Conservation (phyloP, 2,113 vertebrate species). For the Natator depressus region DNA sequence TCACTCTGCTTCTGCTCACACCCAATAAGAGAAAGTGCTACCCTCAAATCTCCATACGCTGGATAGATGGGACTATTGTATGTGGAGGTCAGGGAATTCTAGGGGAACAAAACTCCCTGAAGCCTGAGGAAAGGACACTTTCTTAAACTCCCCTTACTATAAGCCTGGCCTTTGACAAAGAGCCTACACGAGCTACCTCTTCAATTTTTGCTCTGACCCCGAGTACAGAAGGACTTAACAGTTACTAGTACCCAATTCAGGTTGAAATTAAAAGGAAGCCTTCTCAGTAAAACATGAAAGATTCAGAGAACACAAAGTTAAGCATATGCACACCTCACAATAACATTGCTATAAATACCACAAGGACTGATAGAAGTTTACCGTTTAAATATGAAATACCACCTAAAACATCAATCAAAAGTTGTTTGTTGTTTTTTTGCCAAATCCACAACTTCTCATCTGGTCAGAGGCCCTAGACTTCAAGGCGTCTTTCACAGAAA, state of each 20-base stretch:
- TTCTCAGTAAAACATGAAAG: background rate
- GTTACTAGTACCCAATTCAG: background rate
- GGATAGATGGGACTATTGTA: background rate
- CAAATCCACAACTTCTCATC: too few species aligned
- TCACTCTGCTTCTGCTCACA: background rate
- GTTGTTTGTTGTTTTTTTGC: background rate
- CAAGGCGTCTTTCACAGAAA: too few species aligned
- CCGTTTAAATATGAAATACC: background rate
- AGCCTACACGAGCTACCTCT: background rate
- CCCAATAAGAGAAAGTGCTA: background rate
- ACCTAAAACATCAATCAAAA: background rate
- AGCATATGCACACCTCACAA: background rate
- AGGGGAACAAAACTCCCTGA: background rate
- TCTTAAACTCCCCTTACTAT: background rate
- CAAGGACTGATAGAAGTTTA: background rate
- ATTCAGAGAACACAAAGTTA: background rate
- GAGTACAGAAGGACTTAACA: background rate
- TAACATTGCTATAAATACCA: background rate
- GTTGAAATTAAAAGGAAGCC: background rate
- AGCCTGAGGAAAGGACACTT: background rate
- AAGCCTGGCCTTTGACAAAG: background rate
- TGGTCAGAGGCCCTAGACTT: too few species aligned
- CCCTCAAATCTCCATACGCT: background rate
- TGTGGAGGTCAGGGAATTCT: background rate
- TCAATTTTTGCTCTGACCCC: background rate